Evolutionary conservation across 2,888 invertebrate genomes (phyloP).

Genomic region (Plebejus melissa): DNA sequence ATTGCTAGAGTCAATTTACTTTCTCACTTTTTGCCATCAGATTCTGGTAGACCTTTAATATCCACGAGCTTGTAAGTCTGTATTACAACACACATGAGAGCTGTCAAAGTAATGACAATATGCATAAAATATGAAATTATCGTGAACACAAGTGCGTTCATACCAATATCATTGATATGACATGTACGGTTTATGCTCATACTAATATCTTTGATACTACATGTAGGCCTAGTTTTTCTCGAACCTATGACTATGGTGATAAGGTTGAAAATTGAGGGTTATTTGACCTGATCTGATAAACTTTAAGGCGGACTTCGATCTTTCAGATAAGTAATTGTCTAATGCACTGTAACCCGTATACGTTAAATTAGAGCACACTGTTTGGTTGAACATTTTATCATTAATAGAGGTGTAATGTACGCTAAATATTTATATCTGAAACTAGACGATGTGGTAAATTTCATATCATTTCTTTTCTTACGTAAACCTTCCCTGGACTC

Average conservation of each 20-base stretch:
- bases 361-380: background rate
- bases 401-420: too few species aligned
- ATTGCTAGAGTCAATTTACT: too few species aligned
- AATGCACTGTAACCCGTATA: background rate
- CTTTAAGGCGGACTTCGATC: background rate
- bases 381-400: too few species aligned
- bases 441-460: too few species aligned
- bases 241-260: background rate
- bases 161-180: background rate
- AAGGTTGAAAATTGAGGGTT: background rate
- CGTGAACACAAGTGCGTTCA: background rate
- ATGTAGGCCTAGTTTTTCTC: background rate
- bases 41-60: background rate
- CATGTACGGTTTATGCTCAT: background rate
- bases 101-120: background rate
- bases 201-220: background rate
- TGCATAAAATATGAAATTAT: background rate
- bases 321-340: constrained; percentile 1
- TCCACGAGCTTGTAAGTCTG: background rate
- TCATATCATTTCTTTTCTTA: too few species aligned
- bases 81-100: background rate
- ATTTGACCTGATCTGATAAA: background rate
- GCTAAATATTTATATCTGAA: too few species aligned
- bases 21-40: too few species aligned
- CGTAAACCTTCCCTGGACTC: too few species aligned